Evolutionary conservation across 2,797 vertebrate species (phyloP).

Genomic region (Hoplostethus atlanticus): DNA sequence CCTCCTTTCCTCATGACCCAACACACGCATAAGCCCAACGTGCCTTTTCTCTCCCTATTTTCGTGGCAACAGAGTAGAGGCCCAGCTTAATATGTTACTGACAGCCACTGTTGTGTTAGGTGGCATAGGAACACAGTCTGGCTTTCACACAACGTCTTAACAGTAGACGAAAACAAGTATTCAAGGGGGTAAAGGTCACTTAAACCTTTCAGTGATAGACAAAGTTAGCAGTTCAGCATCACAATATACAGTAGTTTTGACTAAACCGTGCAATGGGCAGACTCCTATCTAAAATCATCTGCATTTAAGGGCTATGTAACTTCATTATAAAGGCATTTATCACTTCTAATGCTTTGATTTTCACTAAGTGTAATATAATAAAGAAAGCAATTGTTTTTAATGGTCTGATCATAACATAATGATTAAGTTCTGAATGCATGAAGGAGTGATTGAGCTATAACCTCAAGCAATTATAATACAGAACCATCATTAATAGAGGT

Average conservation of each 20-base stretch:
- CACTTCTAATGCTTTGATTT: not conserved
- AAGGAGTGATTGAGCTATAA: not conserved
- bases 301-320: slow-evolving; percentile 14
- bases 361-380: not conserved
- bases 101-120: slow-evolving; percentile 74
- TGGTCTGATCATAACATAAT: not conserved
- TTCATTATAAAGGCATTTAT: slow-evolving; percentile 14
- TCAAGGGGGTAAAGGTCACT: slow-evolving; percentile 63
- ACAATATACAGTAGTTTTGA: slow-evolving; percentile 37
- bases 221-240: slow-evolving; percentile 34
- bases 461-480: not conserved
- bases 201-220: slow-evolving; percentile 41
- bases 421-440: not conserved
- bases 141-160: slow-evolving; percentile 61
- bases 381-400: not conserved
- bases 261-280: slow-evolving; percentile 16
- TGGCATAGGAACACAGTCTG: slow-evolving; percentile 68
- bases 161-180: slow-evolving; percentile 58
- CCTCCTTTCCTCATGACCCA: slow-evolving; percentile 25
- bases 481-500: not conserved
- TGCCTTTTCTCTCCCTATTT: slow-evolving; percentile 49
- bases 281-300: slow-evolving; percentile 17
- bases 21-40: slow-evolving; percentile 46
- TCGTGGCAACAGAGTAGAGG: slow-evolving; percentile 54
- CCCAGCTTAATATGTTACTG: slow-evolving; percentile 70